Evolutionary conservation across 2,113 vertebrate species (phyloP).

Genomic region (Dipodomys ordii): DNA sequence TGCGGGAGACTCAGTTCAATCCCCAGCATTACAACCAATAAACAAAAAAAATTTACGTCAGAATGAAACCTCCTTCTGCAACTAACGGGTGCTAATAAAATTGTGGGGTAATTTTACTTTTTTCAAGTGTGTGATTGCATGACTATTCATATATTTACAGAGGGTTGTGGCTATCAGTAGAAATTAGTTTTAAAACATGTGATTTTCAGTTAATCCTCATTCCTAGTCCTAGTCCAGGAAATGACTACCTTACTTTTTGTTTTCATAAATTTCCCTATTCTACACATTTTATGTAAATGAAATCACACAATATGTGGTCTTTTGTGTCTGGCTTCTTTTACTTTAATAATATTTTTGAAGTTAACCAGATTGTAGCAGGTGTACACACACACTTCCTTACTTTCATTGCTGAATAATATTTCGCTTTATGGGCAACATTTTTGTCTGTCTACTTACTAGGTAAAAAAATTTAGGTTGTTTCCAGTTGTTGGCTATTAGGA

Average conservation of each 20-base stretch:
- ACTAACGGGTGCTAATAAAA: too few relatives aligned
- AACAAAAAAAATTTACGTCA: background rate
- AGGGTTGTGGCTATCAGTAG: background rate
- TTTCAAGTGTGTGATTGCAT: conserved; percentile 51
- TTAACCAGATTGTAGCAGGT: conserved; percentile 12
- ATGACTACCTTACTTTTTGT: background rate
- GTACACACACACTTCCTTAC: background rate
- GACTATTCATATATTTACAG: conserved; percentile 45
- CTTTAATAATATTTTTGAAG: conserved; percentile 49
- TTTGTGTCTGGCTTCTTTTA: conserved; percentile 39
- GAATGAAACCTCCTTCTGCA: too few relatives aligned
- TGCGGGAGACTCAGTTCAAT: background rate
- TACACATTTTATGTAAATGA: conserved; percentile 50
- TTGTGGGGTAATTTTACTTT: too few relatives aligned
- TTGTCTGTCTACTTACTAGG: conserved; percentile 1
- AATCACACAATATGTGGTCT: background rate
- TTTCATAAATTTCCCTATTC: conserved; percentile 47
- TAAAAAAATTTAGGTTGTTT: conserved; percentile 20
- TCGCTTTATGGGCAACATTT: conserved; percentile 35
- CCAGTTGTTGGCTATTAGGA: conserved; percentile 23
- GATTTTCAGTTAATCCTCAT: conserved; percentile 36
- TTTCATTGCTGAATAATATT: conserved; percentile 58
- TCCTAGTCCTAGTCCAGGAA: background rate
- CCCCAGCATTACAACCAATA: background rate
- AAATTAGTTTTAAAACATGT: conserved; percentile 30